phyloP scores from a whole-genome alignment of 2,113 vertebrate genomes.

The Melozone crissalis region DNA sequence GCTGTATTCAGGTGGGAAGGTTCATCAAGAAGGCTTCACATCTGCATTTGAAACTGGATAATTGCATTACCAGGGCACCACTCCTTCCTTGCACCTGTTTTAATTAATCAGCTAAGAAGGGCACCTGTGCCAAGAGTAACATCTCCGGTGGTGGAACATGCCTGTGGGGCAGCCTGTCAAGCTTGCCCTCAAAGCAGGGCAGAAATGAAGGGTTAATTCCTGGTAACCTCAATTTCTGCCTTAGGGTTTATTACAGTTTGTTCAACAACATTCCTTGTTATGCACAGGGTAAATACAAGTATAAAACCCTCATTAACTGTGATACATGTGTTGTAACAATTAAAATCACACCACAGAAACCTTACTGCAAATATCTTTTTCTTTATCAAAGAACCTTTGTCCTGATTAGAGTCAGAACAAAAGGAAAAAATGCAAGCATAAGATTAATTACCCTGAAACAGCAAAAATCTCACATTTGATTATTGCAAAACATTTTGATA shows the following conservation, averaged over 20 bases:
- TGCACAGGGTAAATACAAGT: not conserved
- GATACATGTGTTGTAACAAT: not conserved
- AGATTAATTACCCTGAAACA: not conserved
- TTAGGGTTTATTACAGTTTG: not conserved
- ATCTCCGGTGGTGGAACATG: not conserved
- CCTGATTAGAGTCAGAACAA: not conserved
- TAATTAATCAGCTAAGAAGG: conserved; percentile 19
- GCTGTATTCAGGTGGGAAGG: conserved; percentile 47
- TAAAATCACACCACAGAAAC: not conserved
- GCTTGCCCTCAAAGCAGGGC: not conserved
- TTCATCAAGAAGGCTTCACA: conserved; percentile 40
- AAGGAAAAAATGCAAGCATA: not conserved
- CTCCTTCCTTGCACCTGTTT: not conserved
- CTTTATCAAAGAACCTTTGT: not conserved
- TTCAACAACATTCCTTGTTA: not conserved
- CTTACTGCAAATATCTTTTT: not conserved
- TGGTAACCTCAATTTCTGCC: not conserved
- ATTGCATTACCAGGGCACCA: conserved; percentile 34
- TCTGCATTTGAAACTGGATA: conserved; percentile 6
- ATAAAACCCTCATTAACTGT: not conserved
- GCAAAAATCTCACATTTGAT: not conserved
- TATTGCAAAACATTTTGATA: not conserved
- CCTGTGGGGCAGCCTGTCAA: not conserved
- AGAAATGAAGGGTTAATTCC: not conserved
- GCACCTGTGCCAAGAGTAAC: not conserved